These are phyloP conservation scores for Xanthorhoe designata DNA, from an alignment of 2,888 invertebrate genomes.

Conservation along the genomic window DNA sequence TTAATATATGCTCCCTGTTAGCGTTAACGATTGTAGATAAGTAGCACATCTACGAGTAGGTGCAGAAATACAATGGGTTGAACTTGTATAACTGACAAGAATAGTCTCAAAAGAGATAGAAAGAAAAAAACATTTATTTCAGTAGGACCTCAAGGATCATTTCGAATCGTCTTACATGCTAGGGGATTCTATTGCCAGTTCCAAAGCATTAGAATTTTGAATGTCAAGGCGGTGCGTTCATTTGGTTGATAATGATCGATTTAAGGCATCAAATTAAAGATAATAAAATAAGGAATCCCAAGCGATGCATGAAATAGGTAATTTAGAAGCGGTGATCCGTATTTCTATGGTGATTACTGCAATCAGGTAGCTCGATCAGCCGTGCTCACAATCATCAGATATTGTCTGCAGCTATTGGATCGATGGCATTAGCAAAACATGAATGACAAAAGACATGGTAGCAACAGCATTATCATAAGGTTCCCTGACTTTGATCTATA, in stretches of 20 bases:
- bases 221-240: neutral
- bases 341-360: constrained; percentile 48
- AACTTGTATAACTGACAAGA: no score
- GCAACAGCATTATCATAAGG: neutral
- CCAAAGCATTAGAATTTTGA: neutral
- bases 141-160: no score
- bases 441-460: neutral
- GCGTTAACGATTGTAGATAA: no score
- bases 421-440: constrained; percentile 4
- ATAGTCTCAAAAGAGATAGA: no score
- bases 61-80: no score
- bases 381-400: constrained; percentile 38
- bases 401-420: constrained; percentile 16
- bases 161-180: no score
- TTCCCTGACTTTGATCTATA: neutral
- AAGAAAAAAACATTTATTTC: no score
- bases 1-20: no score
- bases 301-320: constrained; percentile 60
- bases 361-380: constrained; percentile 53
- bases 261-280: constrained; percentile 22
- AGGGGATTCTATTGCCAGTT: no score
- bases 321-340: constrained; percentile 50
- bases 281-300: constrained; percentile 51
- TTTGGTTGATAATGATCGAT: neutral
- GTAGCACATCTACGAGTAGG: no score